Percentiles rank a stretch among this genome's conserved stretches.
Evolutionary conservation across 2,797 vertebrate species (phyloP).

Genomic region (Uromys caudimaculatus): DNA sequence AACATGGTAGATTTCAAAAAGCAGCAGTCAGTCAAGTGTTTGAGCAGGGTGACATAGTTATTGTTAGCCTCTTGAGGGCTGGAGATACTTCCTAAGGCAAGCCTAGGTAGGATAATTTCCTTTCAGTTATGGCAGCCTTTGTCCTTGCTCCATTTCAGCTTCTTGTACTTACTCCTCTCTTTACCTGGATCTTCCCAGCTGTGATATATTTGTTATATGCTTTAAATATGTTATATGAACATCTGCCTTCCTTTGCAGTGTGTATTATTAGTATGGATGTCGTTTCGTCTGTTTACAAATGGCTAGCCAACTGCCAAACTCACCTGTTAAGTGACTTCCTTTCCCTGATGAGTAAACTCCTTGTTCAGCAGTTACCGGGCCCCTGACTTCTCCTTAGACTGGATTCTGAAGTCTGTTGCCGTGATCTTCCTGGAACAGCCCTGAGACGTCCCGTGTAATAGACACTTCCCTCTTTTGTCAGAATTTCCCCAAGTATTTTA

Average conservation of each 20-base stretch:
- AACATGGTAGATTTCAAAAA: conserved; percentile 16
- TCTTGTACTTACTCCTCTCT: background rate
- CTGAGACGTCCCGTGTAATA: background rate
- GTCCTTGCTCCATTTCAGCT: background rate
- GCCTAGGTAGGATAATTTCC: background rate
- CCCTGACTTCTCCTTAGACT: background rate
- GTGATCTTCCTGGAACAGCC: background rate
- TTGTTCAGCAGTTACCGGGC: background rate
- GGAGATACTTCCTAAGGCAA: background rate
- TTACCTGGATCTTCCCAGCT: background rate
- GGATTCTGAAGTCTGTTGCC: conserved; percentile 3
- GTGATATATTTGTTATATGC: background rate
- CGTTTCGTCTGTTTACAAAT: conserved; percentile 32
- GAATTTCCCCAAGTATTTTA: conserved; percentile 30
- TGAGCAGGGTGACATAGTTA: background rate
- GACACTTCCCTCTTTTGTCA: background rate
- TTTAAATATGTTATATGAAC: conserved; percentile 44
- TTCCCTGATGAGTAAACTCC: conserved; percentile 18
- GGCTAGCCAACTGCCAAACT: background rate
- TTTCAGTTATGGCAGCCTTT: background rate
- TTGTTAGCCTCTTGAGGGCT: background rate
- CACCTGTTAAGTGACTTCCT: conserved; percentile 8
- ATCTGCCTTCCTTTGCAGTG: conserved; percentile 40
- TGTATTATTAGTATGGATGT: background rate
- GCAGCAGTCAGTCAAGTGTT: background rate